Evolutionary conservation across 2,797 vertebrate genomes (phyloP).

Genomic region (Carduelis carduelis): DNA sequence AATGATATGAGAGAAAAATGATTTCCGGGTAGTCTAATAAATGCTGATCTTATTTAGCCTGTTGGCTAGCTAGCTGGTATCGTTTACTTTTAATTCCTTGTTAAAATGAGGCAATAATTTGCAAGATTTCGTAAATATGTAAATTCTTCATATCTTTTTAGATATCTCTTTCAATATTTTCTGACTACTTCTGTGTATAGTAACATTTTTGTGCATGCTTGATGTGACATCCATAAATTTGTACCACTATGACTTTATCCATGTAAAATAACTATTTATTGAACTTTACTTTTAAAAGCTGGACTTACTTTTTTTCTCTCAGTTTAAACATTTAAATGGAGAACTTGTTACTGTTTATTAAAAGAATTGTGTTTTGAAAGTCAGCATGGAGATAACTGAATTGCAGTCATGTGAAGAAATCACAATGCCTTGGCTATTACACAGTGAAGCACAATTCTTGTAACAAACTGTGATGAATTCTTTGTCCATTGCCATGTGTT

Average conservation of each 20-base stretch:
- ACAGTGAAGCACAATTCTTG: conserved; percentile 78
- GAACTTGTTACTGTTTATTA: conserved; percentile 81
- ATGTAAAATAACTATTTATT: conserved; percentile 89
- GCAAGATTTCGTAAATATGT: conserved; percentile 87
- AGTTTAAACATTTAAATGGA: conserved; percentile 70
- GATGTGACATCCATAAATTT: conserved; percentile 81
- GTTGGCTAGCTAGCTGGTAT: conserved; percentile 76
- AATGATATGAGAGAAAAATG: conserved; percentile 72
- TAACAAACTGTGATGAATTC: conserved; percentile 80
- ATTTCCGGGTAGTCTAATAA: conserved; percentile 71
- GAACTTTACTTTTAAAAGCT: conserved; percentile 75
- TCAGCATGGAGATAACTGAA: conserved; percentile 38
- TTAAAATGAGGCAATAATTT: conserved; percentile 98
- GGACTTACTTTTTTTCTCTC: conserved; percentile 70
- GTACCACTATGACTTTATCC: conserved; percentile 87
- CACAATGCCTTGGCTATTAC: conserved; percentile 55
- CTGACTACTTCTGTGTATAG: conserved; percentile 80
- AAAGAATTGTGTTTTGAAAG: conserved; percentile 77
- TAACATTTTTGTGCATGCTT: conserved; percentile 89
- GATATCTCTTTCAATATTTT: conserved; percentile 83
- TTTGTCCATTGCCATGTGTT: conserved; percentile 61
- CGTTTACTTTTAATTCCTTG: conserved; percentile 89
- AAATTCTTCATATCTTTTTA: conserved; percentile 81
- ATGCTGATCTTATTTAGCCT: conserved; percentile 69
- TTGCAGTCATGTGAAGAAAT: conserved; percentile 49